Conservation (phyloP, 92 coral and sea anemone species). For the Pocillopora grandis region DNA sequence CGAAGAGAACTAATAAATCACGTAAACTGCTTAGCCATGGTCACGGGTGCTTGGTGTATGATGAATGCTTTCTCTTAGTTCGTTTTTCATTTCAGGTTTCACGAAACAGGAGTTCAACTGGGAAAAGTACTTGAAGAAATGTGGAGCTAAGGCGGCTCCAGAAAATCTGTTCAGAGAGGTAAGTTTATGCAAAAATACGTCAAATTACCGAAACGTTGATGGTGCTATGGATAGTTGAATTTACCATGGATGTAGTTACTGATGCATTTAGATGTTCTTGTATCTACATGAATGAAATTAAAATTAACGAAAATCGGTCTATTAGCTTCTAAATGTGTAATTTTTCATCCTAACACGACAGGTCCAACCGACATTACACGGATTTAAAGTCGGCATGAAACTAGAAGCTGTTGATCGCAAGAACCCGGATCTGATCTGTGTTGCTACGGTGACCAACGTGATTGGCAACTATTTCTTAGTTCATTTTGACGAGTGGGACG, state of each 20-base stretch:
- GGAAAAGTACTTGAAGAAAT: conserved; percentile 79
- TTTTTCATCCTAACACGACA: neutral
- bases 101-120: conserved; percentile 65
- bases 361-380: conserved; percentile 69
- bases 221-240: neutral
- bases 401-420: conserved; percentile 98
- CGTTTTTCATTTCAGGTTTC: conserved; percentile 51
- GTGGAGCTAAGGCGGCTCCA: conserved; percentile 66
- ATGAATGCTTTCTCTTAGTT: neutral
- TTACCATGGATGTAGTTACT: too few relatives aligned
- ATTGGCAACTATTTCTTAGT: conserved; percentile 92
- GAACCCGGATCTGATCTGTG: conserved; percentile 98
- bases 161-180: conserved; percentile 72
- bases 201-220: neutral
- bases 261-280: too few relatives aligned
- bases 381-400: conserved; percentile 88
- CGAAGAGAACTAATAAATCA: too few relatives aligned
- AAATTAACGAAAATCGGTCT: too few relatives aligned
- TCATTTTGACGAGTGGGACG: conserved; percentile 99
- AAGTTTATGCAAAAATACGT: neutral
- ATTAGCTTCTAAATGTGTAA: neutral
- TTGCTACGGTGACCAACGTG: conserved; percentile 99
- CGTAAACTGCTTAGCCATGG: too few relatives aligned
- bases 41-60: neutral
- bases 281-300: too few relatives aligned